Evolutionary conservation across 2,888 invertebrate genomes (phyloP).

Genomic region (Anoncus sp.): DNA sequence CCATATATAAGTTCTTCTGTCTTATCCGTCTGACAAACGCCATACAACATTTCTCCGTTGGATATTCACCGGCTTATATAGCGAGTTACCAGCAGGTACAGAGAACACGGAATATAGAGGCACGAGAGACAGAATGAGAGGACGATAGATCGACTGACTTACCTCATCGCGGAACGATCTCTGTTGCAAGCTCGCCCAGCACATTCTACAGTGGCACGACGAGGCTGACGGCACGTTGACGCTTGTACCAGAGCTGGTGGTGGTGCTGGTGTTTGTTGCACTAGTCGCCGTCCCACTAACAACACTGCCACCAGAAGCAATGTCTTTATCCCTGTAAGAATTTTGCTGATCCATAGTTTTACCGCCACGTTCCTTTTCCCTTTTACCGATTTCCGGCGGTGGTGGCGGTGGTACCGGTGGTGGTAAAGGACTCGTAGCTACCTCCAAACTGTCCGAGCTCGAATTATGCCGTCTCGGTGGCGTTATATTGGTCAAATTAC

Average conservation of each 20-base stretch:
- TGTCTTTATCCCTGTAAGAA: constrained; percentile 75
- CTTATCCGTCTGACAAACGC: constrained; percentile 37
- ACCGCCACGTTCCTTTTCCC: constrained; percentile 72
- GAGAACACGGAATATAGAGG: constrained; percentile 18
- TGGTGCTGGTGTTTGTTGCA: too few relatives aligned
- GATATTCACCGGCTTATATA: neutral
- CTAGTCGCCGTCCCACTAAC: constrained; percentile 41
- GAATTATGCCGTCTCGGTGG: constrained; percentile 81
- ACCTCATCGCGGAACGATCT: constrained; percentile 81
- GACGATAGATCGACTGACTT: constrained; percentile 68
- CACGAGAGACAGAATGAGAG: constrained; percentile 13
- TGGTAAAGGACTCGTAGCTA: constrained; percentile 82
- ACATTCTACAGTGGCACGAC: constrained; percentile 79
- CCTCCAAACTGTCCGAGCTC: constrained; percentile 81
- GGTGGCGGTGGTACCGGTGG: constrained; percentile 84
- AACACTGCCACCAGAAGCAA: constrained; percentile 34
- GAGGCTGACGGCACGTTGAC: constrained; percentile 50
- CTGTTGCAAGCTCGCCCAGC: constrained; percentile 80
- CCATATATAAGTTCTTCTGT: too few relatives aligned
- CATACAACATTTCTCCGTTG: constrained; percentile 39
- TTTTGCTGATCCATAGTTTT: constrained; percentile 65
- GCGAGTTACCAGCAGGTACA: neutral
- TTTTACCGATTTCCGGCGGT: constrained; percentile 77
- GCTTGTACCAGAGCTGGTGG: constrained; percentile 41
- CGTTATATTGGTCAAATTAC: constrained; percentile 76